Evolutionary conservation across 2,888 invertebrate species (phyloP).

Genomic region (Macrophya alboannulata): DNA sequence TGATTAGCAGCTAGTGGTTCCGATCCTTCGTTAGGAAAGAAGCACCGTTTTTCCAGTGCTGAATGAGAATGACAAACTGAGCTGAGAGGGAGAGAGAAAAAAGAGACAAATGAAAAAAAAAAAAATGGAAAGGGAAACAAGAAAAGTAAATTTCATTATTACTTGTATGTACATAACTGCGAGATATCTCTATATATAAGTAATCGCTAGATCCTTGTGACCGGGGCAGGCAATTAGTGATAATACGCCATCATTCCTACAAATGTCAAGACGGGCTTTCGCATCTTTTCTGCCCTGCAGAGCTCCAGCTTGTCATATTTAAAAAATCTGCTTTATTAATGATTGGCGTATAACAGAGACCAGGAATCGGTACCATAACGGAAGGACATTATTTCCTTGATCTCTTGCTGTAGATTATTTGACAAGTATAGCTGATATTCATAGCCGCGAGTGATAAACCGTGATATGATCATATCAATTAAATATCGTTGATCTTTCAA

Average conservation of each 20-base stretch:
- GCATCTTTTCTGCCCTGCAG: neutral
- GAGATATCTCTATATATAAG: neutral
- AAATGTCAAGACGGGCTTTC: neutral
- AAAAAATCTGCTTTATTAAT: neutral
- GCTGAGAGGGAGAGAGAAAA: neutral
- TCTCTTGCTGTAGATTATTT: neutral
- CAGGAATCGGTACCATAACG: neutral
- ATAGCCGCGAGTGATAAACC: neutral
- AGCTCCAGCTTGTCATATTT: neutral
- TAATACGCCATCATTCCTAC: neutral
- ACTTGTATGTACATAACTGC: neutral
- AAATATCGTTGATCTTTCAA: neutral
- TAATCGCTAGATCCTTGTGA: neutral
- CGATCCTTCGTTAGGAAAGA: neutral
- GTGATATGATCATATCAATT: constrained; percentile 6
- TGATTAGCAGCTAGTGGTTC: neutral
- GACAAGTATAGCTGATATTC: neutral
- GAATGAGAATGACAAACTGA: neutral
- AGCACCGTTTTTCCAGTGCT: neutral
- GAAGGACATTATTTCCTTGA: neutral
- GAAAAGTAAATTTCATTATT: neutral
- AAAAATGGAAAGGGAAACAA: neutral
- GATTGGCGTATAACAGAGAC: neutral
- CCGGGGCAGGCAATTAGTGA: neutral
- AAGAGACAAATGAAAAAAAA: neutral